Percentiles rank a stretch among this genome's conserved stretches.
These are phyloP conservation scores for Crocallis elinguaria DNA, from an alignment of 2,888 invertebrate genomes.

Conservation along the genomic window DNA sequence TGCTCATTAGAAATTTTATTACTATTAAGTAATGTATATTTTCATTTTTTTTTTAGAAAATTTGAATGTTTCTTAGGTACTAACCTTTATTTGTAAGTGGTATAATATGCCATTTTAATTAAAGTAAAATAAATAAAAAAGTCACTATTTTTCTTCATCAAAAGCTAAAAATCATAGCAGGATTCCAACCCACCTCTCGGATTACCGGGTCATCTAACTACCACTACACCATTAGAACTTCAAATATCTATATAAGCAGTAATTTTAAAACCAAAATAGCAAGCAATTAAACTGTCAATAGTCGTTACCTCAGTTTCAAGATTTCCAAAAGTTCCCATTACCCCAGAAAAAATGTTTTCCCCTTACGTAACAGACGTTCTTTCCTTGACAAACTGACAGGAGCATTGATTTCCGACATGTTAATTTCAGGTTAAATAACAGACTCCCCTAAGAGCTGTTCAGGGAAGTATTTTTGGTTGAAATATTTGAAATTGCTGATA, in stretches of 20 bases:
- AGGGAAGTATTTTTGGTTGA: conserved; percentile 61
- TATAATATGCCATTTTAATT: too few relatives aligned
- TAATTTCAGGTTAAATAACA: conserved; percentile 82
- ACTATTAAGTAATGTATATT: too few relatives aligned
- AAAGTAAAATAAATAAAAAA: too few relatives aligned
- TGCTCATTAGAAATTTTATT: too few relatives aligned
- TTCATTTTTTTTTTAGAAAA: too few relatives aligned
- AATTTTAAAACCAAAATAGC: conserved; percentile 46
- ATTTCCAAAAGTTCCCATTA: conserved; percentile 39
- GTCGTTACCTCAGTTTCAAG: conserved; percentile 41
- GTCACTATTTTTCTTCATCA: too few relatives aligned
- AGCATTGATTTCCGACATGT: conserved; percentile 78
- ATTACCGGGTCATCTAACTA: too few relatives aligned
- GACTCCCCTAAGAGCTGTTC: conserved; percentile 47
- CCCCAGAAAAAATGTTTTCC: conserved; percentile 55
- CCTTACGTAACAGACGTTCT: conserved; percentile 62
- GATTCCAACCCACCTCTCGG: too few relatives aligned
- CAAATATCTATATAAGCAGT: conserved; percentile 3
- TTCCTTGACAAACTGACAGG: conserved; percentile 61
- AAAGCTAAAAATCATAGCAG: too few relatives aligned
- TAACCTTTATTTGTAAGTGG: too few relatives aligned
- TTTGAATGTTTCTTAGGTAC: too few relatives aligned
- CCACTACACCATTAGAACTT: too few relatives aligned
- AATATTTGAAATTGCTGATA: conserved; percentile 50
- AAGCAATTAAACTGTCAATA: conserved; percentile 62